Evolutionary conservation across 1,140 invertebrate genomes (phyloP), one percentile per base, ranked within the genome.

Genomic region (Caenorhabditis latens): DNA sequence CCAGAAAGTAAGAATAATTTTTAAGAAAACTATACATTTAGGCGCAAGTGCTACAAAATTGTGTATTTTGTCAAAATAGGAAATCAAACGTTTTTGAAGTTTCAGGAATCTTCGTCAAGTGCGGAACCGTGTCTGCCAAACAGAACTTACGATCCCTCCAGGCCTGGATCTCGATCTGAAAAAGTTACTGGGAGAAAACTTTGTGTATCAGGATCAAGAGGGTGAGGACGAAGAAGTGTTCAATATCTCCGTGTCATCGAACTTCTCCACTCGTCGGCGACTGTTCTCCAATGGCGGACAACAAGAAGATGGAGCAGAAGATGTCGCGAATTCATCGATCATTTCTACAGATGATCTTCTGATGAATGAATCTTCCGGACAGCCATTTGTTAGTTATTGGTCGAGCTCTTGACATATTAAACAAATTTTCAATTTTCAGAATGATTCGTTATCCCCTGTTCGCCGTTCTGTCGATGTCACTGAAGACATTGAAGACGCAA

Each of bases 81-180:
- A n/a, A 19, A 3, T 16, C n/a, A 5, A 43, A 50, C 53, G 9
- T 24, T 32, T 50, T 50, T 42, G 13, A 50, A 79, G 71, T 50
- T 79, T 79, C 71, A 79, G 71, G n/a, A 79, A 50, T 53, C 16
- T 79, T 24, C 71, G 46, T 11, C 71, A 79, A 79, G 71, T 79
- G 3, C 71, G 71, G n/a, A 79, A 79, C 50, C 71, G 71, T 79
- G 14, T 19, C 21, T 21, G 46, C 24, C 71, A 79, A 79, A 79
- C 71, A 11, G 71, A 79, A 46, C 71, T 79, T 9, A 79, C 71
- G 5, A 79, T 79, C 53, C 71, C 71, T 13, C 43, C 46, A 13
- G 53, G 21, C n/a, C 7, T 79, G 46, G 46, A 79, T 79, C 40
- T 79, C 21, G 71, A 79, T n/a, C 46, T 79, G n/a, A 79, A 79